phyloP scores from a whole-genome alignment of 2,797 vertebrate genomes.

The Amphiprion clarkii region DNA sequence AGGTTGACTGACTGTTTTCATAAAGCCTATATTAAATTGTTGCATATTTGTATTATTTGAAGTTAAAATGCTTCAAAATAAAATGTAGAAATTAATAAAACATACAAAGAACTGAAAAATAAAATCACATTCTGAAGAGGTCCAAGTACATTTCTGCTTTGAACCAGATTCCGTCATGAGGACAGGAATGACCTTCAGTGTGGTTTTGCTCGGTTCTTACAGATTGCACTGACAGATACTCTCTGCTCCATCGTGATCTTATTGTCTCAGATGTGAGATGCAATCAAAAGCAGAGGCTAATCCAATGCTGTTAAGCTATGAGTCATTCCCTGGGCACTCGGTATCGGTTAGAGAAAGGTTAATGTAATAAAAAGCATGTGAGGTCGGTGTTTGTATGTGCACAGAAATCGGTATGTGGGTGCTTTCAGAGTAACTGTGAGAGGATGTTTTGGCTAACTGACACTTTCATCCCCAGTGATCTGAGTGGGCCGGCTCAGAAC shows the following conservation, averaged over 20 bases:
- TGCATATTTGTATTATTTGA: no score
- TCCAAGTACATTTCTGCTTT: not conserved
- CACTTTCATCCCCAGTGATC: slow-evolving; percentile 8
- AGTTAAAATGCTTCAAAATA: not conserved
- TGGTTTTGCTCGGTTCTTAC: not conserved
- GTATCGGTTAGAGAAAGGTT: slow-evolving; percentile 58
- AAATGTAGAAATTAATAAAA: not conserved
- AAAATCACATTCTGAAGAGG: not conserved
- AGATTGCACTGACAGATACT: slow-evolving; percentile 48
- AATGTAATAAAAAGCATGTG: slow-evolving; percentile 45
- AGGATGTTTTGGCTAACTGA: slow-evolving; percentile 32
- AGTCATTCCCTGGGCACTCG: slow-evolving; percentile 43
- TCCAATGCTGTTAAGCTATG: slow-evolving; percentile 60
- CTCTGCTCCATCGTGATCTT: slow-evolving; percentile 26
- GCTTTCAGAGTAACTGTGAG: not conserved
- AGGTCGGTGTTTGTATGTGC: slow-evolving; percentile 22
- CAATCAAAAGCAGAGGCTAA: slow-evolving; percentile 55
- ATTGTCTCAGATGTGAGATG: slow-evolving; percentile 57
- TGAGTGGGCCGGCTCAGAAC: slow-evolving; percentile 17
- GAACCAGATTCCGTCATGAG: slow-evolving; percentile 5
- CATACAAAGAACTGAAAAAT: no score
- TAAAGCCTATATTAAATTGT: not conserved
- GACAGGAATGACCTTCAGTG: slow-evolving; percentile 61
- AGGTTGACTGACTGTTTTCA: no score
- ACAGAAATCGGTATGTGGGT: not conserved